Conservation (phyloP, 2,113 vertebrate genomes). For the Triplophysa rosa region DNA sequence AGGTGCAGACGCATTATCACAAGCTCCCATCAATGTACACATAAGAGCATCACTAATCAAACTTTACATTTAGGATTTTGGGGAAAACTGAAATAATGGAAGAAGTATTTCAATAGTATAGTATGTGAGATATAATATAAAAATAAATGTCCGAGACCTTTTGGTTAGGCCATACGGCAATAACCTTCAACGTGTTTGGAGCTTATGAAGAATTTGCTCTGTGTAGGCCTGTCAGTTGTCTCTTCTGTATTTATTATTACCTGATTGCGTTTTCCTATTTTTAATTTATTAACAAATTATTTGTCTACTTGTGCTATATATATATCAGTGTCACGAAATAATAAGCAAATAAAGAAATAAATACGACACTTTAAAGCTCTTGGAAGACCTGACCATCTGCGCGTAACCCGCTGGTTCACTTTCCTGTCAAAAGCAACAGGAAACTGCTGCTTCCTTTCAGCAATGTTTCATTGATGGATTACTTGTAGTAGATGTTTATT, state of each 20-base stretch:
- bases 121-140: neutral
- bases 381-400: neutral
- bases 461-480: neutral
- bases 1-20: neutral
- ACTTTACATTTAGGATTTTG: no score
- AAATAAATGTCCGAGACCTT: neutral
- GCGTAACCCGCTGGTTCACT: conserved; percentile 7
- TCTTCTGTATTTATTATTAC: neutral
- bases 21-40: no score
- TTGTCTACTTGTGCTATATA: no score
- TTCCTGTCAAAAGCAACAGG: conserved; percentile 40
- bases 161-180: neutral
- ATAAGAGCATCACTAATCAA: no score
- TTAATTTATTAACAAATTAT: neutral
- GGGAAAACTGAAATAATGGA: no score
- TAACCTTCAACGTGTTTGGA: conserved; percentile 4
- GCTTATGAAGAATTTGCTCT: neutral
- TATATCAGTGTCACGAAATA: neutral
- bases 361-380: neutral
- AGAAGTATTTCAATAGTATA: no score
- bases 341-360: neutral
- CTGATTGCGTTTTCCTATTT: no score
- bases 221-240: neutral
- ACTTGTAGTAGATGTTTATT: neutral
- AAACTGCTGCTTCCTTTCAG: conserved; percentile 23